These are phyloP conservation scores for Parotocinclus haroldoi DNA, from an alignment of 2,797 vertebrate species.

Conservation along the genomic window DNA sequence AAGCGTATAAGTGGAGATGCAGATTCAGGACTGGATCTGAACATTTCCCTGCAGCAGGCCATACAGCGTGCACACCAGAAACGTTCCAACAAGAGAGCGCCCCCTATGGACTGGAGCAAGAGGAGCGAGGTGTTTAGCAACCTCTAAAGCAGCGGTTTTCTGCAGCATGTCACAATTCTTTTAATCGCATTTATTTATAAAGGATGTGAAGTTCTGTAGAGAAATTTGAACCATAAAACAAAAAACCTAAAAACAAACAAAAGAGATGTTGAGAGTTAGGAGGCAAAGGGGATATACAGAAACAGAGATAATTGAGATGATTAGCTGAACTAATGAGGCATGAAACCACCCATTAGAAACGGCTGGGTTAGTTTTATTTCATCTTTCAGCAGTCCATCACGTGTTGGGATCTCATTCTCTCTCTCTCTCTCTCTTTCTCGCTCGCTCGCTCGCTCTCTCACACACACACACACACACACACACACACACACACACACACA, in stretches of 20 bases:
- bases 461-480: neutral
- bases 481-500: too few species aligned
- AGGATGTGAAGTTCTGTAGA: neutral
- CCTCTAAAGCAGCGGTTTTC: conserved; percentile 69
- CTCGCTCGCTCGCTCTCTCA: too few species aligned
- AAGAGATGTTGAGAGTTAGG: too few species aligned
- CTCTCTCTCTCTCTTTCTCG: too few species aligned
- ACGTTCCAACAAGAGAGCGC: conserved; percentile 83
- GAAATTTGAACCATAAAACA: neutral
- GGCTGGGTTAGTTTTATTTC: neutral
- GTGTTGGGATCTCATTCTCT: too few species aligned
- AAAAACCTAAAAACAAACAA: too few species aligned
- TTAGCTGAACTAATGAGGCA: too few species aligned
- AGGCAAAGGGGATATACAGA: too few species aligned
- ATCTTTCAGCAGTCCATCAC: neutral
- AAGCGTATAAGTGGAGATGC: conserved; percentile 34
- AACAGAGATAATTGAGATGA: too few species aligned
- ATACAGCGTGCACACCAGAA: conserved; percentile 88
- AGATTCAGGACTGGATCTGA: conserved; percentile 67
- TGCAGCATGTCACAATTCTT: neutral
- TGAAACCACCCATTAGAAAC: neutral
- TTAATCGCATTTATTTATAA: conserved; percentile 29
- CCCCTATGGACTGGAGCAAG: conserved; percentile 97
- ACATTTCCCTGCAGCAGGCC: conserved; percentile 82
- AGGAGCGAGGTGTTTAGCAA: conserved; percentile 96